Evolutionary conservation across 2,888 invertebrate species (phyloP).

Genomic region (Drosophila aldrichi): DNA sequence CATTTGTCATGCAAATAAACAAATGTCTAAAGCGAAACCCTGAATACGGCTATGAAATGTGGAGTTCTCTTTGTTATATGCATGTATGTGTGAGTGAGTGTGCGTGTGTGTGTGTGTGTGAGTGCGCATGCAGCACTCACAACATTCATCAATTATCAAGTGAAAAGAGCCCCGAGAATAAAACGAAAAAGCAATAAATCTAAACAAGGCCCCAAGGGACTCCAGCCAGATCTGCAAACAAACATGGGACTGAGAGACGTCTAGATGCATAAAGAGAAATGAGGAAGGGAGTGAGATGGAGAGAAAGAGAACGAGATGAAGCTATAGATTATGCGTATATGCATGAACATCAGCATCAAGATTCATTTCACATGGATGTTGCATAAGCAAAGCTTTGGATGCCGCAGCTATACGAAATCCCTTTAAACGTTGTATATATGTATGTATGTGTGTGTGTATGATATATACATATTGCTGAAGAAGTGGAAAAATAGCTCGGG

Average conservation of each 20-base stretch:
- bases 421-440: neutral
- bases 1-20: conserved; percentile 45
- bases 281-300: neutral
- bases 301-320: neutral
- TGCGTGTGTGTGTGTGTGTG: conserved; percentile 16
- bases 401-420: conserved; percentile 3
- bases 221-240: conserved; percentile 38
- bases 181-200: conserved; percentile 67
- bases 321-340: conserved; percentile 37
- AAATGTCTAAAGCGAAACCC: conserved; percentile 21
- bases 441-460: too few relatives aligned
- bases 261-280: conserved; percentile 12
- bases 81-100: neutral
- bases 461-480: neutral
- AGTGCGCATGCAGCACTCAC: conserved; percentile 44
- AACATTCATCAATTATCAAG: conserved; percentile 77
- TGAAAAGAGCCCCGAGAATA: conserved; percentile 51
- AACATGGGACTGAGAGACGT: conserved; percentile 3
- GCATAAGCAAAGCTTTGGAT: conserved; percentile 43
- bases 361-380: conserved; percentile 36
- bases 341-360: conserved; percentile 21
- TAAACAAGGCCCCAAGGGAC: conserved; percentile 63
- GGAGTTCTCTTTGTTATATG: conserved; percentile 9
- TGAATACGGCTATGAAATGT: conserved; percentile 7
- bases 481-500: conserved; percentile 7